Base-by-base conservation (phyloP, 2,797 vertebrate genomes). In the Sebastes minor region DNA sequence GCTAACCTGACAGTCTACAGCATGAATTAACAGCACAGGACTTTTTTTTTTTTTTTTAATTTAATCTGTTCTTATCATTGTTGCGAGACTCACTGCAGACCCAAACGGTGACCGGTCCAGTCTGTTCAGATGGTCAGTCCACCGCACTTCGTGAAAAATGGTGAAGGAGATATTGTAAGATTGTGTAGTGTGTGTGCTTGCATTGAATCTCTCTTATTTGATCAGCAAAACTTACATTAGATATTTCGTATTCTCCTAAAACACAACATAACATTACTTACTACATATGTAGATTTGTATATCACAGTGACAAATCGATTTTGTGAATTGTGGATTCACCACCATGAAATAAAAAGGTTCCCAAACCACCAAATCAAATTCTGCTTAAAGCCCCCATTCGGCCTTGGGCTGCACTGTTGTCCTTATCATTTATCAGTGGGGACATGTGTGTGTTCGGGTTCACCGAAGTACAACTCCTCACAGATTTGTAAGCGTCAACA, bases 401-500 rank as follows among this genome's bases (percentile, higher is more conserved):
- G 84, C 80, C 76, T 76, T 75, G 60, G 75, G 84, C 84, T 78
- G 76, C 59, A 52, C 79, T 68, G 74, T 82, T 86, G 65, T 83
- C 74, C 77, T 73, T 67, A 77, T 89, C 86, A 74, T 92, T 90
- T 82, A 84, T 89, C 86, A 85, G 74, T 57, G 53, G 11, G n/a
- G 65, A 80, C 71, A 28, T 3, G 12, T 71, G 82, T 86, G 80
- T 80, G 80, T 64, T 59, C 22, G 42, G 72, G 81, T 77, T 82
- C 74, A 78, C 60, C n/a, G 7, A 52, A 80, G 75, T 66, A 28
- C 59, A 77, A 6, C 28, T 74, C n/a, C 70, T 63, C 35, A 5
- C 49, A 27, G 46, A 74, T 67, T 86, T 86, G 42, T n/a, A 86
- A 92, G 87, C 72, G 30, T 71, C 92, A 93, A 94, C 81, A 92